A percentile compares a stretch with the other conserved stretches of the same genome.
Conservation (phyloP, 2,888 invertebrate genomes). For the Noctua janthina region DNA sequence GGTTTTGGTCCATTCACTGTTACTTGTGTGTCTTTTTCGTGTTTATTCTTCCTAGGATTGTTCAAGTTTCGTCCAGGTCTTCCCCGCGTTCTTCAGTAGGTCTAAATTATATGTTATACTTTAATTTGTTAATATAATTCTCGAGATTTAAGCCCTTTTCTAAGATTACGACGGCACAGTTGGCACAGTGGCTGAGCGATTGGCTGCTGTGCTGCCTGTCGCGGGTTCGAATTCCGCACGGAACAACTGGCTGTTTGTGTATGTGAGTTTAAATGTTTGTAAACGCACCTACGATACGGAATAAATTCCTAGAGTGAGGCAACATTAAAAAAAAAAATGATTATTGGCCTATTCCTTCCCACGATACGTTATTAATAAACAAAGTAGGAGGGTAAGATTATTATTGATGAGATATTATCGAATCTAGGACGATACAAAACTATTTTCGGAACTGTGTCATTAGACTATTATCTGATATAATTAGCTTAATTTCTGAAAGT, state of each 20-base stretch:
- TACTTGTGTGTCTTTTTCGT: background rate
- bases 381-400: conserved; percentile 10
- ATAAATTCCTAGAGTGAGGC: background rate
- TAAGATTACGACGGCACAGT: background rate
- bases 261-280: background rate
- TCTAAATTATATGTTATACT: background rate
- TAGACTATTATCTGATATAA: background rate
- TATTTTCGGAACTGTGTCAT: conserved; percentile 32
- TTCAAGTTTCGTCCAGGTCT: too few relatives aligned
- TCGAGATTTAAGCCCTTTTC: background rate
- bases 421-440: conserved; percentile 28
- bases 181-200: background rate
- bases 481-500: background rate
- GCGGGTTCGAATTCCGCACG: background rate
- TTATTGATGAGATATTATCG: conserved; percentile 36
- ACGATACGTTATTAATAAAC: conserved; percentile 29
- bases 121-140: background rate
- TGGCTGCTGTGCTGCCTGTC: background rate
- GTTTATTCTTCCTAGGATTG: background rate
- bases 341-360: background rate
- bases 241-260: background rate
- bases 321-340: background rate
- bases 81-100: background rate
- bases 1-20: background rate
- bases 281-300: background rate